Base-by-base conservation (phyloP, 1,140 invertebrate genomes). In the Homalodisca vitripennis region DNA sequence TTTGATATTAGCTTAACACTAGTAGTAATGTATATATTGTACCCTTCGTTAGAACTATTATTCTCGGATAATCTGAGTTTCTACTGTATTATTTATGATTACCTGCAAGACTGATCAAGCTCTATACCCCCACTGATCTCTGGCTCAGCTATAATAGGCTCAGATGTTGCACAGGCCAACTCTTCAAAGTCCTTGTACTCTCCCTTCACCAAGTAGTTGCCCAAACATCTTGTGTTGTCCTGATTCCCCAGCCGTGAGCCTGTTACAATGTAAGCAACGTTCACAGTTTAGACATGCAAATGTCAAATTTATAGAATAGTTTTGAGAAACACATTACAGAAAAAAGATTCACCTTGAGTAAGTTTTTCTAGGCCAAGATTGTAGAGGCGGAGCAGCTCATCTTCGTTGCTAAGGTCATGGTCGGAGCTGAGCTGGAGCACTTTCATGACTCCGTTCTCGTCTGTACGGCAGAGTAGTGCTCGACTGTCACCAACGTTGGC, bases 181-280 rank as follows among this genome's bases (percentile, higher is more conserved):
- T 88, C 85, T 22, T 93, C 90, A 76, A 93, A 91, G 68, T 95
- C 92, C 78, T 88, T 91, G 74, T 94, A 95, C 2, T 89, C 88
- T 1, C 89, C 91, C 81, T 97, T 96, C 0, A 95, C 88, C 70
- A 91, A 81, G 76, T 94, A 95, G 80, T 96, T 95, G n/a, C 94
- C 93, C 24, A 97, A 80, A 75, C 93, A 95, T 41, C 94, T 79
- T 0, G 87, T 94, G 74, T 87, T 89, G 66, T 85, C 84, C 77
- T 91, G 88, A 78, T 90, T 91, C 30, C 89, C 89, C 48, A 91
- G 79, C 78, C 86, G 82, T 67, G 81, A 82, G 75, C 84, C 85
- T 85, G 71, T 64, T 17, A 41, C 6, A 41, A 41, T 41, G n/a
- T n/a, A n/a, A n/a, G n/a, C n/a, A n/a, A n/a, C n/a, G n/a, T n/a